Base-by-base conservation (phyloP, 2,888 invertebrate species). In the Cryptocheilus praepositus region DNA sequence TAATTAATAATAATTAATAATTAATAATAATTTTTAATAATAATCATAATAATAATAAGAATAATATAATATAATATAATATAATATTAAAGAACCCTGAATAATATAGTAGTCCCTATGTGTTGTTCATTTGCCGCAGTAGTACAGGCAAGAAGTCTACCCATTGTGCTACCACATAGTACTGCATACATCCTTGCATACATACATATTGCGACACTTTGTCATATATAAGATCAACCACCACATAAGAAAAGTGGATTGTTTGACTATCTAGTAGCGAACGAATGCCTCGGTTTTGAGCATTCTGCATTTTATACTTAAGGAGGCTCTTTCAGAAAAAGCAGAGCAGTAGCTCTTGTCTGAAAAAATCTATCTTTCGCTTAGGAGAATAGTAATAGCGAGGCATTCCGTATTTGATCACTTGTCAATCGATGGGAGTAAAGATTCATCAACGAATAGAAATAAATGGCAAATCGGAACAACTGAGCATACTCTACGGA, bases 61-160 rank as follows among this genome's bases (percentile, higher is more conserved):
- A 69, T 71, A 69, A 66, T 64, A 74, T 76, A 66, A 56, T 76
- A 70, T 36, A 36, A 36, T 36, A 36, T 36, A 36, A 36, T 36
- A 36, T 69, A 77, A 74, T 81, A 81, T 76, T 81, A 80, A 74
- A 81, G 77, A 84, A 85, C 82, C 83, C 84, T 85, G 84, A 85
- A 85, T 83, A 79, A 79, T 82, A 83, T 81, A 82, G 73, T 82
- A 83, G 71, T 82, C 79, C 77, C 81, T 84, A 82, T 80, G 70
- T 78, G 81, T 83, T 74, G 68, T 83, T 82, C 76, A 77, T 80
- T 72, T 79, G 73, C 77, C 73, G 67, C 74, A 76, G 57, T 70
- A 76, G 59, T 76, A 78, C 68, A 76, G 79, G 75, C 73, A 76
- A 77, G 62, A 73, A 59, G 63, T 73, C 60, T 64, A 72, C 64